These are phyloP conservation scores for Linurgus olivaceus DNA, from an alignment of 2,797 vertebrate species.

Conservation along the genomic window DNA sequence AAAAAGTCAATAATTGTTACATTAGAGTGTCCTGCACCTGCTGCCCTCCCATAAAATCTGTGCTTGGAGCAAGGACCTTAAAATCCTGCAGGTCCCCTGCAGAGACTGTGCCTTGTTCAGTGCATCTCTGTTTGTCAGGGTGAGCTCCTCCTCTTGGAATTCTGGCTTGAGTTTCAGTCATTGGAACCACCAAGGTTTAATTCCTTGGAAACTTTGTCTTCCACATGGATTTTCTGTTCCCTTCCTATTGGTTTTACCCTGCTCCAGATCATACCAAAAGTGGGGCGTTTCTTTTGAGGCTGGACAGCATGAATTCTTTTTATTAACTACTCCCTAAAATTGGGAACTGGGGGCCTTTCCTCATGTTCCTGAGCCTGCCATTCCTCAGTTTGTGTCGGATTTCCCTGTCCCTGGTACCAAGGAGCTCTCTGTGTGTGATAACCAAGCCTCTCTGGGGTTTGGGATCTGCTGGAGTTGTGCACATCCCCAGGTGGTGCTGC, in stretches of 20 bases:
- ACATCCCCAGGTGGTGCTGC: rapidly evolving
- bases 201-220: not conserved
- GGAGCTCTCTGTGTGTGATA: not conserved
- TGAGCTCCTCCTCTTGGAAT: not conserved
- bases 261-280: not conserved
- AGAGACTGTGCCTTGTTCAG: not conserved
- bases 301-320: not conserved
- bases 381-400: rapidly evolving
- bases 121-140: not conserved
- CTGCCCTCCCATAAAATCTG: not conserved
- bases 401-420: not conserved
- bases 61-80: not conserved
- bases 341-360: not conserved
- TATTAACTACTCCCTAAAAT: not conserved
- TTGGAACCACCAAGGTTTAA: not conserved
- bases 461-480: not conserved
- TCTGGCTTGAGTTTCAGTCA: not conserved
- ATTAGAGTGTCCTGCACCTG: not conserved
- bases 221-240: not conserved
- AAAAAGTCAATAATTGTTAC: not conserved
- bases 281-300: not conserved
- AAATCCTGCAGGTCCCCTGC: not conserved
- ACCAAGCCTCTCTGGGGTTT: not conserved
- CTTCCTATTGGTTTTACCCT: not conserved
- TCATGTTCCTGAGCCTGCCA: not conserved